phyloP scores from a whole-genome alignment of 2,797 vertebrate species.

The Rhinoraja longicauda region DNA sequence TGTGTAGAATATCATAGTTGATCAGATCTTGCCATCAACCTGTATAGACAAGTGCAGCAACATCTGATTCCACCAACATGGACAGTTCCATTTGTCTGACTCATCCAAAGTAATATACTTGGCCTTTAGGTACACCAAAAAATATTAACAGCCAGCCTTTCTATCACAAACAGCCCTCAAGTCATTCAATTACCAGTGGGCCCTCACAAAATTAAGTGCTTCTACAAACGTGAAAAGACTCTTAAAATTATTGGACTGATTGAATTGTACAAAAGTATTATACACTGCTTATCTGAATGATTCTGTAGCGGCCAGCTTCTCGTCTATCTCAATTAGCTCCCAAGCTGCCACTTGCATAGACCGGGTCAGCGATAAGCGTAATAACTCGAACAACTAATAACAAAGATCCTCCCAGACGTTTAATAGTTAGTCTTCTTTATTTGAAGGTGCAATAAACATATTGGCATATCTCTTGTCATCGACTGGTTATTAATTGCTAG shows the following conservation, averaged over 20 bases:
- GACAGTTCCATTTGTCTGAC: not conserved
- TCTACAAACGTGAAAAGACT: not conserved
- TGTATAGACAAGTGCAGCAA: conserved; percentile 4
- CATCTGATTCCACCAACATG: conserved; percentile 5
- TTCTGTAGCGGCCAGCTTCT: too few relatives aligned
- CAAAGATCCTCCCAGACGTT: too few relatives aligned
- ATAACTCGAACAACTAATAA: too few relatives aligned
- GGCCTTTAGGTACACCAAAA: not conserved
- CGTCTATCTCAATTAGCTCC: too few relatives aligned
- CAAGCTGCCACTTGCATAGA: too few relatives aligned
- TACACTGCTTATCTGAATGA: not conserved
- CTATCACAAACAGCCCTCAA: conserved; percentile 21
- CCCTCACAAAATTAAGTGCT: conserved; percentile 10
- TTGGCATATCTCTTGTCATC: too few relatives aligned
- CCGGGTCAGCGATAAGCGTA: too few relatives aligned
- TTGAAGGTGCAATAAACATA: too few relatives aligned
- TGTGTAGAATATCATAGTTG: not conserved
- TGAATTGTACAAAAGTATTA: conserved; percentile 2
- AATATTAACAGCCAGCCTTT: not conserved
- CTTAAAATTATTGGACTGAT: conserved; percentile 9
- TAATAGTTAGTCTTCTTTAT: too few relatives aligned
- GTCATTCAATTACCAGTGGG: conserved; percentile 22
- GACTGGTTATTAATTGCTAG: too few relatives aligned
- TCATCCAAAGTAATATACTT: not conserved
- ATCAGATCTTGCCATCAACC: not conserved